These are phyloP conservation scores for Tetrax tetrax DNA, from an alignment of 2,113 vertebrate species.

Conservation along the genomic window DNA sequence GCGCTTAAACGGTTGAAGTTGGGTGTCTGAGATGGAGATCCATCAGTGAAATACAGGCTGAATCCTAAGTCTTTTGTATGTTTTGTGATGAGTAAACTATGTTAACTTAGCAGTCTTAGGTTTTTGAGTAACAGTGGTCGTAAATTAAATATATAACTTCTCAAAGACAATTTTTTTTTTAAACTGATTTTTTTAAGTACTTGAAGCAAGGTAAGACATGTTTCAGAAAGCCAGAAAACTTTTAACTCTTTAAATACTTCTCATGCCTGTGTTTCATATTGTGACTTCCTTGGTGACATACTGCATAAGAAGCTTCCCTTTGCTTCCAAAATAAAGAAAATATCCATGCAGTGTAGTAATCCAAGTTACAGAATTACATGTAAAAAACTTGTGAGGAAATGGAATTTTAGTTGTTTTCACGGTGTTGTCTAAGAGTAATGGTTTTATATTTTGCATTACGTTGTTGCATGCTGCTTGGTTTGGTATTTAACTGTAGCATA, in stretches of 20 bases:
- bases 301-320: neutral
- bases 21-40: neutral
- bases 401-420: neutral
- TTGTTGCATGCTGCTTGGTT: neutral
- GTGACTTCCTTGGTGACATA: neutral
- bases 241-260: neutral
- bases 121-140: neutral
- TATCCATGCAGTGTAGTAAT: neutral
- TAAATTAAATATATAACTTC: neutral
- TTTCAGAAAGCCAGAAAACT: neutral
- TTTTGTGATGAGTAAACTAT: neutral
- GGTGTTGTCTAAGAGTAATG: neutral
- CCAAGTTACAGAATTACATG: neutral
- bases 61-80: neutral
- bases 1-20: neutral
- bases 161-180: neutral
- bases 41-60: neutral
- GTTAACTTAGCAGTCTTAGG: neutral
- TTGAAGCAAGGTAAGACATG: neutral
- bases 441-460: neutral
- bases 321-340: neutral
- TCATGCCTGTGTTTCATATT: neutral
- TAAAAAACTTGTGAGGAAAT: neutral
- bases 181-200: neutral
- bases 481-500: neutral